phyloP scores from a whole-genome alignment of 2,113 vertebrate species.

The Pterocles burchelli region DNA sequence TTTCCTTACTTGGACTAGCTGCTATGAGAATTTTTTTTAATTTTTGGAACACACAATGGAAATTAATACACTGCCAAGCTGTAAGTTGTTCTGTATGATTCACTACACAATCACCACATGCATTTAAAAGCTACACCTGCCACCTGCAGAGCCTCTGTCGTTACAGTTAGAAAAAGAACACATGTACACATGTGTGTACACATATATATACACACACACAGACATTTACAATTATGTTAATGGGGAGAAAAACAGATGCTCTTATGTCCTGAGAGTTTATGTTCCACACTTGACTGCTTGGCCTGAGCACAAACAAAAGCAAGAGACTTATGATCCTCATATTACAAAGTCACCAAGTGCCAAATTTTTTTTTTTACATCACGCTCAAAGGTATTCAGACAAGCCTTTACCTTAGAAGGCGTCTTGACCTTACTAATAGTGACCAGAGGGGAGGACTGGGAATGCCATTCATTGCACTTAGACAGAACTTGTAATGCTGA shows the following conservation, averaged over 20 bases:
- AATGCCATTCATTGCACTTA: not conserved
- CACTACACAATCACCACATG: not conserved
- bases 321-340: not conserved
- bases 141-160: not conserved
- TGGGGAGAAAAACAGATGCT: not conserved
- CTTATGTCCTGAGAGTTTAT: not conserved
- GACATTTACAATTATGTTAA: not conserved
- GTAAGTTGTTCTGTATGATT: not conserved
- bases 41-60: not conserved
- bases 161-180: not conserved
- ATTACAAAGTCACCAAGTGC: not conserved
- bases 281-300: not conserved
- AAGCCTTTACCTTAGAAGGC: not conserved
- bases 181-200: rapidly evolving
- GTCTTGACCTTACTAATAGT: not conserved
- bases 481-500: not conserved
- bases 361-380: not conserved
- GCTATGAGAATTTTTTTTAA: not conserved
- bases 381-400: not conserved
- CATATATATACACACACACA: rapidly evolving
- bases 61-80: not conserved
- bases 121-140: not conserved
- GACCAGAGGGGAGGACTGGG: not conserved
- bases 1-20: not conserved
- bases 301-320: not conserved